Evolutionary conservation across 1,140 invertebrate species (phyloP).

Genomic region (Sarcophaga peregrina): DNA sequence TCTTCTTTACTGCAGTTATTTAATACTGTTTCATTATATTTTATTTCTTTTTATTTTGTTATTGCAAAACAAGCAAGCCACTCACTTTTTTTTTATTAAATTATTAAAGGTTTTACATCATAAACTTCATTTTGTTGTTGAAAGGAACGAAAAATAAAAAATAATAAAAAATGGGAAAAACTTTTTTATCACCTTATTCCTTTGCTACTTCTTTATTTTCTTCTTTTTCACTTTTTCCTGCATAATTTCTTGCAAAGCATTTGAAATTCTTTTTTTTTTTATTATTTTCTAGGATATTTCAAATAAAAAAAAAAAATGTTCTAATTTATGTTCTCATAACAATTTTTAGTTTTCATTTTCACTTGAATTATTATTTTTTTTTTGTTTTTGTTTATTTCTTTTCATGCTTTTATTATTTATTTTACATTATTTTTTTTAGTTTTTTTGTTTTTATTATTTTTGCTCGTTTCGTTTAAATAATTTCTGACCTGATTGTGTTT

Average conservation of each 20-base stretch:
- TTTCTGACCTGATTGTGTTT: slow-evolving; percentile 30
- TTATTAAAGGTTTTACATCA: too few relatives aligned
- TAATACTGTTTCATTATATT: background rate
- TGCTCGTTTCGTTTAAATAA: background rate
- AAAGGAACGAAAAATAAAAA: too few relatives aligned
- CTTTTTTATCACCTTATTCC: background rate
- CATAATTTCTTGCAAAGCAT: background rate
- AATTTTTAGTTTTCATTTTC: background rate
- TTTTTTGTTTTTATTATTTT: background rate
- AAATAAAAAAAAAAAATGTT: background rate
- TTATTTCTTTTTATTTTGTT: slow-evolving; percentile 12
- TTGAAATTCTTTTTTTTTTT: background rate
- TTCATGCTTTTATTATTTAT: background rate
- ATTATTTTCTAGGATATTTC: background rate
- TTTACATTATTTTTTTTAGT: slow-evolving; percentile 7
- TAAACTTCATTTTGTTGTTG: too few relatives aligned
- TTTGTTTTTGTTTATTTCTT: background rate
- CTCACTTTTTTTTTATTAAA: background rate
- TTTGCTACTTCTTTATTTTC: background rate
- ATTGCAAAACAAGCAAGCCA: background rate
- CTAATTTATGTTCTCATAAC: background rate
- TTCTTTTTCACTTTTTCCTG: background rate
- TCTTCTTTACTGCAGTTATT: background rate
- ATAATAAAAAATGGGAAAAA: too few relatives aligned
- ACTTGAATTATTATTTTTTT: slow-evolving; percentile 4